phyloP scores from a whole-genome alignment of 1,140 invertebrate species.

The Drosophila cardini region DNA sequence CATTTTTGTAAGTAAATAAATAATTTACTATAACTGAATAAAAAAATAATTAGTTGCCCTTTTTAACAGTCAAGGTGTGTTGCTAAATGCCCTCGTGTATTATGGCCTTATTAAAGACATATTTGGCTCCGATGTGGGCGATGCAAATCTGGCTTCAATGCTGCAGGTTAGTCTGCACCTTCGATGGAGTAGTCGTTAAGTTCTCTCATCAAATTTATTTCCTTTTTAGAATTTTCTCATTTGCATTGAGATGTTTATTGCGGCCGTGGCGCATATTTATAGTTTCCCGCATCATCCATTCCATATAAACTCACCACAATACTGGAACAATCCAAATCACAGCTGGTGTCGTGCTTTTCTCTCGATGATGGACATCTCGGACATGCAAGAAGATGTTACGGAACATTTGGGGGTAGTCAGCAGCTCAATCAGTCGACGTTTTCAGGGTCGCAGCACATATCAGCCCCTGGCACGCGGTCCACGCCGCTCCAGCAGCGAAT shows the following conservation, averaged over 20 bases:
- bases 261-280: conserved; percentile 97
- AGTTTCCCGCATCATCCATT: conserved; percentile 97
- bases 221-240: conserved; percentile 94
- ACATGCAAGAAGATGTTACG: conserved; percentile 95
- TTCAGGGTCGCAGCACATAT: conserved; percentile 90
- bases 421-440: conserved; percentile 89
- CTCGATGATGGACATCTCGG: conserved; percentile 97
- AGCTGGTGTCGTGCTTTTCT: conserved; percentile 88
- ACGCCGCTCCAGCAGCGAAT: conserved; percentile 84
- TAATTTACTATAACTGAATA: neutral
- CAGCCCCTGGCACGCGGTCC: conserved; percentile 88
- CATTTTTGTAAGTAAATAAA: conserved; percentile 94
- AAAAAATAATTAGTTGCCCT: neutral
- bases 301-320: conserved; percentile 84
- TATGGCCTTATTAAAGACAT: conserved; percentile 89
- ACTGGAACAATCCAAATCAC: conserved; percentile 80
- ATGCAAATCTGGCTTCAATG: conserved; percentile 88
- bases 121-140: conserved; percentile 86
- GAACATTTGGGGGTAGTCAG: conserved; percentile 96
- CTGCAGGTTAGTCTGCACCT: conserved; percentile 88
- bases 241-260: conserved; percentile 99
- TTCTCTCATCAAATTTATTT: conserved; percentile 12
- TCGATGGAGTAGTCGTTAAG: neutral
- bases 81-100: conserved; percentile 94
- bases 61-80: conserved; percentile 92